Percentiles rank a stretch among this genome's conserved stretches.
Conservation (phyloP, 2,888 invertebrate genomes). For the Tiphia femorata region DNA sequence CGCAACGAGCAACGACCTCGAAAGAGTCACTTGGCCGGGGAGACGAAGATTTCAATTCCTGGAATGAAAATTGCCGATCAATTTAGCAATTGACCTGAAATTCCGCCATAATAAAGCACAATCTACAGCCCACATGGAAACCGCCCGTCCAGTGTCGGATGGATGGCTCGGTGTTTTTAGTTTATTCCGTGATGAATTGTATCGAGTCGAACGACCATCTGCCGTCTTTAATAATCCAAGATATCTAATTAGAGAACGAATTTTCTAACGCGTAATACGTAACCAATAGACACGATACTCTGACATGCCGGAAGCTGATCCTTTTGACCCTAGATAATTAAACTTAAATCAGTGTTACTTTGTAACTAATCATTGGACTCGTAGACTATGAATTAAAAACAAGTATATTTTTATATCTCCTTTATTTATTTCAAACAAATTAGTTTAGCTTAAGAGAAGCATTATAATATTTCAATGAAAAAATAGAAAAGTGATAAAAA, state of each 20-base stretch:
- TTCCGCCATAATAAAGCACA: slow-evolving; percentile 60
- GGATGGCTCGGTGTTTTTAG: slow-evolving; percentile 42
- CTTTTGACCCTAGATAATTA: background rate
- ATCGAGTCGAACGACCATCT: slow-evolving; percentile 22
- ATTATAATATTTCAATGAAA: too few species aligned
- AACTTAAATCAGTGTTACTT: background rate
- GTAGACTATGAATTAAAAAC: too few species aligned
- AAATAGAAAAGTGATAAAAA: too few species aligned
- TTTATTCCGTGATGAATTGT: slow-evolving; percentile 32
- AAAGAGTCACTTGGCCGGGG: slow-evolving; percentile 28
- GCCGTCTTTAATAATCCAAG: background rate
- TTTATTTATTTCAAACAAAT: too few species aligned
- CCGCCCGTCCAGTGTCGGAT: slow-evolving; percentile 6
- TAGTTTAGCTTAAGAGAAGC: too few species aligned
- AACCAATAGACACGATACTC: slow-evolving; percentile 3
- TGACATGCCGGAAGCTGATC: too few species aligned
- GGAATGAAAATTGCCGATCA: slow-evolving; percentile 66
- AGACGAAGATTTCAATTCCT: slow-evolving; percentile 63
- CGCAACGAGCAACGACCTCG: slow-evolving; percentile 52
- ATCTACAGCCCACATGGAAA: slow-evolving; percentile 53
- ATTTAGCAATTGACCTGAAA: slow-evolving; percentile 66
- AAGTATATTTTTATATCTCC: too few species aligned
- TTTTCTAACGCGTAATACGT: slow-evolving; percentile 27
- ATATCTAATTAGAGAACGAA: too few species aligned
- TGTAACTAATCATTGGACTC: background rate